A percentile compares a stretch with the other conserved stretches of the same genome.
phyloP scores from a whole-genome alignment of 1,140 invertebrate genomes.

The Tigriopus japonicus region DNA sequence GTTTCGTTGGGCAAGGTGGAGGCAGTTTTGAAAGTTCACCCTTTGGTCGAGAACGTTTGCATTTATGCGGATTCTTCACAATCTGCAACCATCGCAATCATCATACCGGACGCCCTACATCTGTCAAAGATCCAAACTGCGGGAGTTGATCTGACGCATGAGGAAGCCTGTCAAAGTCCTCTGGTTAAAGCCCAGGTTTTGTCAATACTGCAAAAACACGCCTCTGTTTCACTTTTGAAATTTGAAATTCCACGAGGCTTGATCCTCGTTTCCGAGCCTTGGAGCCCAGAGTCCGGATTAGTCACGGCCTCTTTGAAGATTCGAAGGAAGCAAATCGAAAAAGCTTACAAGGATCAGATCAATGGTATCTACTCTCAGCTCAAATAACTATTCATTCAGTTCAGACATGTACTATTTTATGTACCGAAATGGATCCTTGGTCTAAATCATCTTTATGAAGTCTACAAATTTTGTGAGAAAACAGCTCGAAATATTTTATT shows the following conservation, averaged over 20 bases:
- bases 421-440: no score
- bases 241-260: constrained; percentile 30
- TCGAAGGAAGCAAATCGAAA: constrained; percentile 84
- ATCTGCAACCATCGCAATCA: constrained; percentile 30
- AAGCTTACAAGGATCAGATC: constrained; percentile 72
- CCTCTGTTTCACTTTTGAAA: constrained; percentile 44
- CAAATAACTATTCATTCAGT: not conserved
- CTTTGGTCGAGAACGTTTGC: constrained; percentile 34
- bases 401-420: no score
- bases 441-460: no score
- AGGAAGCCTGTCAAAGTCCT: not conserved
- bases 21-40: constrained; percentile 30
- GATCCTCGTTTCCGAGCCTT: constrained; percentile 30
- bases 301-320: constrained; percentile 92
- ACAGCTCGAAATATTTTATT: no score
- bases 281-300: constrained; percentile 87
- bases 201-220: constrained; percentile 17
- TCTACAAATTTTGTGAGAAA: no score
- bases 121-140: constrained; percentile 26
- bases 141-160: no score
- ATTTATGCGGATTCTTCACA: constrained; percentile 26
- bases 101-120: constrained; percentile 30
- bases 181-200: no score
- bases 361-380: constrained; percentile 59
- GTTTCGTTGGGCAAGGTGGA: constrained; percentile 40